Evolutionary conservation across 1,140 invertebrate species (phyloP).

Genomic region (Panagrolaimus sp.): DNA sequence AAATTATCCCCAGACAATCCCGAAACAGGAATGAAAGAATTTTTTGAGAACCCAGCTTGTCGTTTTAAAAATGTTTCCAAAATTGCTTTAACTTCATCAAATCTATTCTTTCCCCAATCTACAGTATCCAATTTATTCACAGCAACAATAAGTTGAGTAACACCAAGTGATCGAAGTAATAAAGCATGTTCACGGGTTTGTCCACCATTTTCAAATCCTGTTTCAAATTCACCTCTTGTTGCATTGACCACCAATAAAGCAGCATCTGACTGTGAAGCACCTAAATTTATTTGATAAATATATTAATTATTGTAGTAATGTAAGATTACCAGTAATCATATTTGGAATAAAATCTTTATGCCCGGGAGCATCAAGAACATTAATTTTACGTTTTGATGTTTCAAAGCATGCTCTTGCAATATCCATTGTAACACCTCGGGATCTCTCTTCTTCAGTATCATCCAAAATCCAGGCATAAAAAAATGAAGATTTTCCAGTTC

Average conservation of each 20-base stretch:
- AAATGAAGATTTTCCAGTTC: slow-evolving; percentile 94
- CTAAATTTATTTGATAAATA: slow-evolving; percentile 59
- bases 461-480: slow-evolving; percentile 99
- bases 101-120: slow-evolving; percentile 67
- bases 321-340: slow-evolving; percentile 75
- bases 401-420: slow-evolving; percentile 87
- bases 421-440: slow-evolving; percentile 90
- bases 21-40: slow-evolving; percentile 88
- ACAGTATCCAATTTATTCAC: slow-evolving; percentile 65
- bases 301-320: slow-evolving; percentile 13
- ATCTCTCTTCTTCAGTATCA: slow-evolving; percentile 90
- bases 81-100: slow-evolving; percentile 78
- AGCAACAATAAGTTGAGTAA: slow-evolving; percentile 71
- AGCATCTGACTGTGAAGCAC: slow-evolving; percentile 91
- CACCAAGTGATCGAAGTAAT: slow-evolving; percentile 82
- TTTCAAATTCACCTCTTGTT: slow-evolving; percentile 89
- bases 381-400: slow-evolving; percentile 76
- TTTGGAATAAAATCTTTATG: slow-evolving; percentile 96
- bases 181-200: slow-evolving; percentile 95
- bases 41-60: slow-evolving; percentile 70
- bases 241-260: slow-evolving; percentile 92
- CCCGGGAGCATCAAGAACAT: slow-evolving; percentile 88
- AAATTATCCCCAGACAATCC: slow-evolving; percentile 90
- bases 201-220: slow-evolving; percentile 91
- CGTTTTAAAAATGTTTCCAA: slow-evolving; percentile 83